These are phyloP conservation scores for Anomalospiza imberbis DNA, from an alignment of 2,797 vertebrate genomes.

Conservation along the genomic window DNA sequence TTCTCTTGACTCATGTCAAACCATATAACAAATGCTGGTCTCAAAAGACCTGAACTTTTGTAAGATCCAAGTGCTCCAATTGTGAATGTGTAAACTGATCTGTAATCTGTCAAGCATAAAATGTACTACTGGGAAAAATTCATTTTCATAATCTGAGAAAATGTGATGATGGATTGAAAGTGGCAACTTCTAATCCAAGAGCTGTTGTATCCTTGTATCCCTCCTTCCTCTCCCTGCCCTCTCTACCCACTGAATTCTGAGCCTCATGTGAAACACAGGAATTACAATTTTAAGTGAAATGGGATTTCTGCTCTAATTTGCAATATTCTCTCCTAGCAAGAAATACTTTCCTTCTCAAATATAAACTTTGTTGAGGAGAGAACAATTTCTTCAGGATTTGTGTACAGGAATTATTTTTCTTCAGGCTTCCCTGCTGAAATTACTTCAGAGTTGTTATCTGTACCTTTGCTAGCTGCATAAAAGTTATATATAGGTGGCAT, in stretches of 20 bases:
- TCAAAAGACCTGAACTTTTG: constrained; percentile 13
- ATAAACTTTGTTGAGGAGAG: neutral
- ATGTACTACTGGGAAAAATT: constrained; percentile 45
- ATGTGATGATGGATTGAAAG: constrained; percentile 12
- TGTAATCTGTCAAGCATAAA: constrained; percentile 58
- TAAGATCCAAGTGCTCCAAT: neutral
- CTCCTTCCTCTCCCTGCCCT: neutral
- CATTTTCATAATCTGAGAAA: constrained; percentile 62
- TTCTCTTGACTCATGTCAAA: constrained; percentile 10
- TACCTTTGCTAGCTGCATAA: neutral
- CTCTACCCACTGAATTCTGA: neutral
- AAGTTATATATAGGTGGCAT: neutral
- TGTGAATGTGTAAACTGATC: constrained; percentile 35
- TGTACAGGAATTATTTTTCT: neutral
- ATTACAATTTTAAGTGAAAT: neutral
- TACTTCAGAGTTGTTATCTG: neutral
- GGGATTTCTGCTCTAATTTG: neutral
- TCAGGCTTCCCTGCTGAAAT: neutral
- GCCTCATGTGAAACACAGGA: neutral
- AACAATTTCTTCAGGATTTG: neutral
- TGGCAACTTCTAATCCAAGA: constrained; percentile 42
- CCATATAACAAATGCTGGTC: neutral
- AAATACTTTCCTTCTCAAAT: neutral
- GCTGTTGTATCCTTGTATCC: neutral
- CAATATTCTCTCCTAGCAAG: neutral